Conservation (phyloP, 2,888 invertebrate genomes). For the Candidula unifasciata region DNA sequence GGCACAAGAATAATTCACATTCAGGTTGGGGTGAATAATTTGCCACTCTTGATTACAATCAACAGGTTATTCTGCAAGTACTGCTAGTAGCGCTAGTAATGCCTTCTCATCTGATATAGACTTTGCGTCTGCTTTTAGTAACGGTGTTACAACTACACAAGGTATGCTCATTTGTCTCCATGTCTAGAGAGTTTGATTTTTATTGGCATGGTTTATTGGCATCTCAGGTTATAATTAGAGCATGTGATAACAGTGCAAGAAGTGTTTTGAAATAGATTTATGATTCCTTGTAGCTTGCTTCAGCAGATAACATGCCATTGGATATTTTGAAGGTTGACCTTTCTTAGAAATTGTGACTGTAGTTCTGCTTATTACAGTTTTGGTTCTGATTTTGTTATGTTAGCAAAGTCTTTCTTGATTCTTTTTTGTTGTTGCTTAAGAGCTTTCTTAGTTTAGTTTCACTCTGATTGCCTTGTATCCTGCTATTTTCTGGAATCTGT, state of each 20-base stretch:
- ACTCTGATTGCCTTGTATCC: neutral
- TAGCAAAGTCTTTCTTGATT: neutral
- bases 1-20: too few relatives aligned
- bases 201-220: neutral
- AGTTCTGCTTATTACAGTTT: too few relatives aligned
- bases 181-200: neutral
- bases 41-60: neutral
- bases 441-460: neutral
- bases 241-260: too few relatives aligned
- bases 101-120: constrained; percentile 63
- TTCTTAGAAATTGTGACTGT: too few relatives aligned
- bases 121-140: constrained; percentile 65
- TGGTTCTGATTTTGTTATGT: neutral
- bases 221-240: neutral
- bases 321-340: too few relatives aligned
- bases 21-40: neutral
- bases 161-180: constrained; percentile 34
- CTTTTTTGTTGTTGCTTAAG: neutral
- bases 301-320: too few relatives aligned
- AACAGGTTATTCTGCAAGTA: constrained; percentile 27
- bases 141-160: constrained; percentile 50
- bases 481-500: neutral
- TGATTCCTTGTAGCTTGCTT: too few relatives aligned
- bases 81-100: constrained; percentile 31
- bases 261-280: too few relatives aligned